Base-by-base conservation (phyloP, 2,113 vertebrate species). In the Phainopepla nitens region DNA sequence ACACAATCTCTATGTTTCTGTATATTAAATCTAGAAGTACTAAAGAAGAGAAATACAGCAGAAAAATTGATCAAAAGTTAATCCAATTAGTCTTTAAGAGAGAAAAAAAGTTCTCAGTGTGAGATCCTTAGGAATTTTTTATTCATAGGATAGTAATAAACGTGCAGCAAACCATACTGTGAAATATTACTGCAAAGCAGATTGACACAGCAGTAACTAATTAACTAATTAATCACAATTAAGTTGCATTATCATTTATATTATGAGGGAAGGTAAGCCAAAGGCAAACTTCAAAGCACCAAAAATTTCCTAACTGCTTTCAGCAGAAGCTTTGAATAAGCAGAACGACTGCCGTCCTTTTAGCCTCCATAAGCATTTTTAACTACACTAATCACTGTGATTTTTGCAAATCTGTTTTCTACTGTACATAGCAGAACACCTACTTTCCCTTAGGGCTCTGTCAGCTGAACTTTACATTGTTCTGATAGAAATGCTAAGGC, bases 151-250 rank as follows among this genome's bases (percentile, higher is more conserved):
- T 8, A 80, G 15, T 19, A 89, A 77, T 13, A 58, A 83, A 72
- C 25, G 28, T 13, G 35, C 62, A 78, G 87, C 69, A 90, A 95
- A 78, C 41, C 17, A 18, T 53, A 53, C 78, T 33, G 54, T 71
- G 56, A 90, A 96, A 88, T 78, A 93, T 20, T 66, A 84, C 50
- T 73, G 79, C 90, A 87, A 70, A 95, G 71, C 82, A 64, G 31
- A 92, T 35, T 87, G 69, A 83, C 65, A 83, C 24, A 89, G 93
- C 50, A 72, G 66, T 33, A 94, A 84, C 77, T 77, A 92, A 96
- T 94, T 96, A 95, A 79, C 51, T 80, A 94, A 94, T 95, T 91
- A 91, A 89, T 95, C 65, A 95, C 82, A 90, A 92, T 87, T 84
- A 76, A 57, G 60, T 41, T 73, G 45, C 64, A 81, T 91, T 95